Evolutionary conservation across 2,888 invertebrate species (phyloP), one percentile per base, ranked within the genome.

Genomic region (Drosophila antonietae): DNA sequence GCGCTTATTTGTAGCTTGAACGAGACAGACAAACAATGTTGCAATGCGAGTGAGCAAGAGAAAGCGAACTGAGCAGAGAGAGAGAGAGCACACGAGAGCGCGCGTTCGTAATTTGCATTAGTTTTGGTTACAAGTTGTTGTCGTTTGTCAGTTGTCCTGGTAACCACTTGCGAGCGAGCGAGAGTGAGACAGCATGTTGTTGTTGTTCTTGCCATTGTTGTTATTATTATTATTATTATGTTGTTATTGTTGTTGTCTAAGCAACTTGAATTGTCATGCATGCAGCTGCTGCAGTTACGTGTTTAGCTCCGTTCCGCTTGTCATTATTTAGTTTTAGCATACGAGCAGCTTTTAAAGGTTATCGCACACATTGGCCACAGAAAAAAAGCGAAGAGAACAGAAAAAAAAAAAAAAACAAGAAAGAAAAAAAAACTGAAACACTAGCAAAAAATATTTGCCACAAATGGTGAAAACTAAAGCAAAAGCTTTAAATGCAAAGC

Each of bases 311-410:
- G 68, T 66, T 62, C 72, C 62, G 73, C 69, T 68, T 71, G 73
- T 72, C 81, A 76, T 82, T 82, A 84, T 88, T 86, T 78, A 89
- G 88, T 86, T 89, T 80, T 68, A 88, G 74, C 89, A 83, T 82
- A 80, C 88, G 78, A 85, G 83, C 79, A 75, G 73, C 75, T 79
- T 83, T 81, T 75, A 78, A 78, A 89, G 88, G 89, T 86, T 86
- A 89, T 86, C 86, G 78, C 68, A 72, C 68, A 72, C 73, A 77
- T 68, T 64, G 53, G 68, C 60, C 74, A 75, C 66, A 68, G 18
- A 49, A 71, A 61, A 70, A 52, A 64, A 62, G 8, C 3, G 56
- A 71, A 69, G 55, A 63, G 46, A 64, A 67, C 15, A 4, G 7
- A 8, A 43, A 33, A 47, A 1, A 18, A 18, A 8, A 18, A 18